Base-by-base conservation (phyloP, 2,113 vertebrate genomes). In the Columbina picui region DNA sequence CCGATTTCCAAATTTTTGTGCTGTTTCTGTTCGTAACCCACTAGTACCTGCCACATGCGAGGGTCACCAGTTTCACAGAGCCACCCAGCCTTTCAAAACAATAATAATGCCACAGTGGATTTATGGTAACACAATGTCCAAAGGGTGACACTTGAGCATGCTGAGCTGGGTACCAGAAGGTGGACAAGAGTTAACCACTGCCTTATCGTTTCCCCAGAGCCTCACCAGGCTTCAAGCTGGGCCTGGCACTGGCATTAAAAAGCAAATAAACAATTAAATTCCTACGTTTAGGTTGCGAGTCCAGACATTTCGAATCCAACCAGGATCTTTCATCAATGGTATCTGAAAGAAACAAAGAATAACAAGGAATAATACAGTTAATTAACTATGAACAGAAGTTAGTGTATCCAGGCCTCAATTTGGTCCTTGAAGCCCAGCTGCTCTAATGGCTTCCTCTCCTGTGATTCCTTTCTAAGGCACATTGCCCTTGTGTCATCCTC, bases 291-390 rank as follows among this genome's bases (percentile, higher is more conserved):
- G 83, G 74, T 98, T 98, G 27, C 97, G 94, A 76, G 97, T 93
- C 98, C 98, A 98, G 14, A 98, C 98, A 0, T 97, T 98, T 92
- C 98, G 92, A 73, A 98, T 98, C 98, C 98, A 98, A 3, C 98
- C 97, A 0, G 98, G 97, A 94, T 98, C 98, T 95, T 95, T 98
- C 98, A 98, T 98, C 60, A 98, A 43, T 1, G 98, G 98, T 91
- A 98, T 98, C 98, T 98, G 95, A 77, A 97, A 97, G 75, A 87
- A 83, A 93, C 7, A 75, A 91, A 90, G 38, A 15, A 74, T 52
- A 89, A 81, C 38, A 17, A 59, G 25, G 69, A 75, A 53, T 30
- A 52, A 55, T 43, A 23, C 32, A 56, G 26, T 45, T 60, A 30
- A 50, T 65, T 38, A 34, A 45, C 8, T 34, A 43, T 36, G 7